These are phyloP conservation scores for Subanguina moxae DNA, from an alignment of 1,140 invertebrate genomes.

Conservation along the genomic window DNA sequence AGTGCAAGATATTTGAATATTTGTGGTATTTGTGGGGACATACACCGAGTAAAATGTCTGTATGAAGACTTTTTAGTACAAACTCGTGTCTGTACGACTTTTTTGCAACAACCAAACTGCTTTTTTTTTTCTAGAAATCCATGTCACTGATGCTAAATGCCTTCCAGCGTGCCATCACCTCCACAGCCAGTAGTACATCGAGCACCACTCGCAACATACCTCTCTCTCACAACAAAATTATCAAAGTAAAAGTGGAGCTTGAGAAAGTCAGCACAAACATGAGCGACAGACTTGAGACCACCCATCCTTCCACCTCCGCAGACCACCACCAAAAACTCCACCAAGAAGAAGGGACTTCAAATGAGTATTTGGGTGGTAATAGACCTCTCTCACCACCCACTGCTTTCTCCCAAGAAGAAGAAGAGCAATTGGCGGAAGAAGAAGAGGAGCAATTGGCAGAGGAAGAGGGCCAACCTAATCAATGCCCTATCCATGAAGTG, in stretches of 20 bases:
- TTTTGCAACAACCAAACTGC: background rate
- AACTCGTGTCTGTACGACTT: no score
- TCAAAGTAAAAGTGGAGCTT: constrained; percentile 9
- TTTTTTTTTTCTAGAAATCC: background rate
- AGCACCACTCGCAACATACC: constrained; percentile 9
- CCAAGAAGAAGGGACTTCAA: background rate
- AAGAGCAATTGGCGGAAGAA: background rate
- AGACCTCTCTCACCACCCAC: background rate
- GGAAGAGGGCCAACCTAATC: background rate
- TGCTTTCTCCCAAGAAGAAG: background rate
- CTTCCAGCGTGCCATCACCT: background rate
- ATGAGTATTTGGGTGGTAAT: background rate
- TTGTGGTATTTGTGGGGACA: no score
- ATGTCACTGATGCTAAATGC: background rate
- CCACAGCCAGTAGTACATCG: background rate
- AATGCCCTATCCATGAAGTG: background rate
- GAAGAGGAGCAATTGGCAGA: constrained; percentile 5
- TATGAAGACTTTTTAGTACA: no score
- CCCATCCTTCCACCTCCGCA: no score
- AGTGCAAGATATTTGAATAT: no score
- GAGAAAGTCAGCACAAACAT: background rate
- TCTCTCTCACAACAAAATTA: constrained; percentile 10
- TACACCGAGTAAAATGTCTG: no score
- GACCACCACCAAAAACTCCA: background rate
- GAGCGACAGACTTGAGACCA: no score